These are phyloP conservation scores for Arnoldichthys spilopterus DNA, from an alignment of 2,797 vertebrate genomes.

Conservation along the genomic window DNA sequence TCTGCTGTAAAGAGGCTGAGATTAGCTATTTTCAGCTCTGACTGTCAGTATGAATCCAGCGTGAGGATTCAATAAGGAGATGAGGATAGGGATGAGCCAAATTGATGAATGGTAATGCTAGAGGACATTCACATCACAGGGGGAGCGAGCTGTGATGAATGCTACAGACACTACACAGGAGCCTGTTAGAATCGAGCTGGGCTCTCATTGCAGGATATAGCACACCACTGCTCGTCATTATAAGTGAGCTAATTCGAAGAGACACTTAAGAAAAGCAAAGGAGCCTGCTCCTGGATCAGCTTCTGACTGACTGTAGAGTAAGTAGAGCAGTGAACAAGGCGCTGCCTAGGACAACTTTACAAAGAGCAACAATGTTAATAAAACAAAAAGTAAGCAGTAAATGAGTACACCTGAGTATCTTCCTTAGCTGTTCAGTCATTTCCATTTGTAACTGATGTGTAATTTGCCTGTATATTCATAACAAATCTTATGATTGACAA, in stretches of 20 bases:
- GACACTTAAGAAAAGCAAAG: slow-evolving; percentile 37
- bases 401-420: no score
- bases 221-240: slow-evolving; percentile 26
- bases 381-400: not conserved
- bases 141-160: slow-evolving; percentile 25
- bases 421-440: no score
- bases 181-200: slow-evolving; percentile 18
- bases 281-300: not conserved
- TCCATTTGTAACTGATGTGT: not conserved
- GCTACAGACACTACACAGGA: slow-evolving; percentile 22
- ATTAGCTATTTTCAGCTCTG: slow-evolving; percentile 46
- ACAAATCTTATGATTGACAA: not conserved
- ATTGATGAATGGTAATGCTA: slow-evolving; percentile 44
- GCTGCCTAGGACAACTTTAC: not conserved
- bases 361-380: no score
- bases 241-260: slow-evolving; percentile 15
- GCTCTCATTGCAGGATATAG: slow-evolving; percentile 24
- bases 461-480: not conserved
- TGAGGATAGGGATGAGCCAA: slow-evolving; percentile 27
- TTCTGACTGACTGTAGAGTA: not conserved
- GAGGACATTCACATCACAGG: slow-evolving; percentile 27
- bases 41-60: slow-evolving; percentile 4
- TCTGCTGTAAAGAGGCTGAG: slow-evolving; percentile 31
- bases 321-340: not conserved
- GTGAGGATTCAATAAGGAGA: slow-evolving; percentile 37